These are phyloP conservation scores for Malurus leucopterus DNA, from an alignment of 2,797 vertebrate species.

Conservation along the genomic window DNA sequence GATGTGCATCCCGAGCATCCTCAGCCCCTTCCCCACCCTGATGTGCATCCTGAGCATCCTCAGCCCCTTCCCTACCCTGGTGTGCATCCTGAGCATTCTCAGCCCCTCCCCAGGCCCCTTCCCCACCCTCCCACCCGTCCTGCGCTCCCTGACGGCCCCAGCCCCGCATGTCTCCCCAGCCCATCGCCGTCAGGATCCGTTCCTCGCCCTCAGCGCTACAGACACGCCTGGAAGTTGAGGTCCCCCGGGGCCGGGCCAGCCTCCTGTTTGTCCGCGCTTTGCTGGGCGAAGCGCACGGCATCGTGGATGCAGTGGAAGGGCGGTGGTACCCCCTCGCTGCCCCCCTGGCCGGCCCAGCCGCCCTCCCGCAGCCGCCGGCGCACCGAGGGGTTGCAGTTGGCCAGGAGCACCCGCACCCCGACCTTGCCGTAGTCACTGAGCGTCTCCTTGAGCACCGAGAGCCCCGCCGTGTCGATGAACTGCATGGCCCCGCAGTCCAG, in stretches of 20 bases:
- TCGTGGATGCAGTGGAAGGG: conserved; percentile 61
- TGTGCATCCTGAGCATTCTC: too few species aligned
- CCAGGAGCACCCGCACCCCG: conserved; percentile 47
- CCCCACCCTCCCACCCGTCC: background rate
- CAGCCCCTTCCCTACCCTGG: too few species aligned
- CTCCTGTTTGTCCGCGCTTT: background rate
- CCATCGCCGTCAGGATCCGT: rapidly evolving
- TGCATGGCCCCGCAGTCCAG: conserved; percentile 69
- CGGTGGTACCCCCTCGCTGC: background rate
- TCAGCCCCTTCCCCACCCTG: too few species aligned
- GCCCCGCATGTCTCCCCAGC: background rate
- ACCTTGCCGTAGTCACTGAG: background rate
- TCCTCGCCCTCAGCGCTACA: background rate
- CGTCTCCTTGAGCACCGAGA: conserved; percentile 46
- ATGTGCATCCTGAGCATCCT: too few species aligned
- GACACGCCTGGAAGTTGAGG: background rate
- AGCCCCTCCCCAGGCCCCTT: too few species aligned
- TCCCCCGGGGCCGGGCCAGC: background rate
- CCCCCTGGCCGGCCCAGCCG: conserved; percentile 21
- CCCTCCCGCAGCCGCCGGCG: conserved; percentile 39
- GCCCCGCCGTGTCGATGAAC: conserved; percentile 58
- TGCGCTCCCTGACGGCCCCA: too few species aligned
- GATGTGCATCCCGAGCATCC: too few species aligned
- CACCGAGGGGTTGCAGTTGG: conserved; percentile 65
- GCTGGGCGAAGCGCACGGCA: conserved; percentile 51